These are phyloP conservation scores for Caenorhabditis virilis DNA, from an alignment of 2,888 invertebrate genomes.

Conservation along the genomic window DNA sequence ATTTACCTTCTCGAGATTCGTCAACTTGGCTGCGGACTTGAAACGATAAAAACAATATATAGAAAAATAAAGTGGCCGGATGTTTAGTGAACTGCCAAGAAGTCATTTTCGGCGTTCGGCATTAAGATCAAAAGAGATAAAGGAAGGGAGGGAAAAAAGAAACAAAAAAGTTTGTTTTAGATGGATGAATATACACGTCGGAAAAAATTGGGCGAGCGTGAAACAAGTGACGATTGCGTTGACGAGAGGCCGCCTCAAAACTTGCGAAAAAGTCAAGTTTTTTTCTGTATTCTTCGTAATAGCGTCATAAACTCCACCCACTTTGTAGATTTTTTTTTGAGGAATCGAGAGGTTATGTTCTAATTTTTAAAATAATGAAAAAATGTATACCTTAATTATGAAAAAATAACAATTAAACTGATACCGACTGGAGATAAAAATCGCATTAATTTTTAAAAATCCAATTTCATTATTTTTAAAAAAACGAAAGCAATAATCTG, in stretches of 20 bases:
- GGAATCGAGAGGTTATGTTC: conserved; percentile 1
- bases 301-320: conserved; percentile 39
- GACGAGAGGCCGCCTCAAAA: conserved; percentile 15
- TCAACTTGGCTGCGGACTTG: too few relatives aligned
- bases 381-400: too few relatives aligned
- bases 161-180: background rate
- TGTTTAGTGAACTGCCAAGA: too few relatives aligned
- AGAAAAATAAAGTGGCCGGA: background rate
- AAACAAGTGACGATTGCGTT: background rate
- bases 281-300: conserved; percentile 34
- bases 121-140: conserved; percentile 7
- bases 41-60: too few relatives aligned
- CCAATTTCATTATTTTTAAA: conserved; percentile 1
- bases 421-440: too few relatives aligned
- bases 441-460: too few relatives aligned
- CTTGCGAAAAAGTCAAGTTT: conserved; percentile 43
- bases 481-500: background rate
- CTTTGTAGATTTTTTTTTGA: conserved; percentile 15
- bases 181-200: background rate
- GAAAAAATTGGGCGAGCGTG: conserved; percentile 4
- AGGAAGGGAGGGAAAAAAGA: conserved; percentile 10
- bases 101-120: too few relatives aligned
- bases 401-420: too few relatives aligned
- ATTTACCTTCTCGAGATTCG: too few relatives aligned
- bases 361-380: background rate